Base-by-base conservation (phyloP, 2,888 invertebrate genomes). In the Tenthredo mesomela region DNA sequence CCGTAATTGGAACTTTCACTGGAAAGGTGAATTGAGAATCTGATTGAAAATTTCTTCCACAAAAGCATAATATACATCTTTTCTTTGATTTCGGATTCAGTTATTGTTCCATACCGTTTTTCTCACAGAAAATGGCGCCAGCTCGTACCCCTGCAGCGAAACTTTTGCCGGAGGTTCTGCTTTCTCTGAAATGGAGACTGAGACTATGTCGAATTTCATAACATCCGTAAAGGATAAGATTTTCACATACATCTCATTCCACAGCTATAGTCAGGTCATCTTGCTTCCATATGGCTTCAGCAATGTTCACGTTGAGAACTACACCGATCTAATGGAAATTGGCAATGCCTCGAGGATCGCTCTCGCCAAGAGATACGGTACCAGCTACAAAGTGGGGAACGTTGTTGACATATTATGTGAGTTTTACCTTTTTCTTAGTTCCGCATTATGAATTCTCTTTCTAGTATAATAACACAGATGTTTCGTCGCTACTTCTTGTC, bases 1-100 rank as follows among this genome's bases (percentile, higher is more conserved):
- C 85, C 94, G 95, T 86, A 96, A 96, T 90, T 96, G 95, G 95
- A 95, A 94, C 86, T 95, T 95, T 78, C 94, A 95, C 88, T 95
- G 95, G 95, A 95, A 94, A 92, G 94, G 95, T 94, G 85, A 73
- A 84, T 43, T 80, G 25, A 25, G 43, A 43, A 10, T 43, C n/a
- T 9, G 15, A 77, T 77, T 54, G 29, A 50, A 15, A 33, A 33
- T 33, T 15, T 18, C 18, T 15, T 15, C 29, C 15, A 18, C 18
- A 7, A 33, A 33, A 67, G 67, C 18, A 33, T 29, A 33, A n/a
- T n/a, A n/a, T 33, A 61, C 9, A 9, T 10, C 4, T 61, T 25
- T 10, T 61, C 9, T 25, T 21, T 61, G 21, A 25, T 61, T 25
- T 15, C n/a, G 50, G 12, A 71, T 50, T 1, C 77, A 78, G 43